Base-by-base conservation (phyloP, 2,888 invertebrate species). In the Bellardia pandia region DNA sequence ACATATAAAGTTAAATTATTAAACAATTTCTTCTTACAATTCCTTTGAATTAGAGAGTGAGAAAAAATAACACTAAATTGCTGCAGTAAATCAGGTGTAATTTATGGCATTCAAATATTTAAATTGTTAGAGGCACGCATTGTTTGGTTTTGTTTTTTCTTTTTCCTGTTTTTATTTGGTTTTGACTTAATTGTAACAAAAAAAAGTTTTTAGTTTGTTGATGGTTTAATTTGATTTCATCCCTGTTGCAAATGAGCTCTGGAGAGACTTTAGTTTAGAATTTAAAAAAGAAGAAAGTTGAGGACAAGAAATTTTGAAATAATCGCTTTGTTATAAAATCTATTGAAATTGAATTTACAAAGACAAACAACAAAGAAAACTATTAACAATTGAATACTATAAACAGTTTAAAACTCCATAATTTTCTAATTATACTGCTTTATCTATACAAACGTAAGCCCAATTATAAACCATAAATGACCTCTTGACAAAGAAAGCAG, bases 341-440 rank as follows among this genome's bases (percentile, higher is more conserved):
- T 14, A 60, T 13, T 45, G 7, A 33, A 53, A 62, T 1, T 13
- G 33, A 62, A 51, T 51, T 8, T 9, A 62, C 8, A 40, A 40
- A 58, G 30, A 11, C 16, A 60, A 11, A 40, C 23, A 4, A 23
- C 5, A 8, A 33, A 45, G 30, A 33, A 0, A 8, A 2, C 4
- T 58, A 42, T 37, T 13, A 53, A 71, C 56, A 37, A 37, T 37
- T 37, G n/a, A 72, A 37, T 23, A 64, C 56, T 9, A 14, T 51
- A 60, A 51, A 30, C 4, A 16, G 11, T 68, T 14, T 58, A 66
- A 64, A 14, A 23, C 13, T 51, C 62, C 11, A 62, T 72, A 53
- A 74, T 64, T 74, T 58, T 72, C 16, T 51, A 69, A 79, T 79
- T 60, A 79, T 11, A n/a, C 37, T 60, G 40, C 23, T 78, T 60